These are phyloP conservation scores for Microtus pennsylvanicus DNA, from an alignment of 2,113 vertebrate species.

Conservation along the genomic window DNA sequence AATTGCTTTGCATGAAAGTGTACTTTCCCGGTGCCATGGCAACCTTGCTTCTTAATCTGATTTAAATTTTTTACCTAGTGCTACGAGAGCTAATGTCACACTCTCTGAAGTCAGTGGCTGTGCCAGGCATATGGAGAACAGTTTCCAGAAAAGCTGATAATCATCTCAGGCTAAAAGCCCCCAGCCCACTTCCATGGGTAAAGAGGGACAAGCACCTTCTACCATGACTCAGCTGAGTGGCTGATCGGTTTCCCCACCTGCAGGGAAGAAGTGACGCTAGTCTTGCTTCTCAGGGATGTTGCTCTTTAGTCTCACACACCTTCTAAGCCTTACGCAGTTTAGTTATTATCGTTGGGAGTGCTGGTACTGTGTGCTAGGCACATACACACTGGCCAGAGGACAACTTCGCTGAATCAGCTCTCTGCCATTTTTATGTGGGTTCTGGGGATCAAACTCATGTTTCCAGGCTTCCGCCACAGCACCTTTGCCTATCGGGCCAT, in stretches of 20 bases:
- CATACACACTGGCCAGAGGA: neutral
- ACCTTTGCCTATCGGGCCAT: neutral
- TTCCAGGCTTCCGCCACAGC: neutral
- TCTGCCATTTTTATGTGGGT: neutral
- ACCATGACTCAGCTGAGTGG: fast-evolving
- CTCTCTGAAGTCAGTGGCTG: slow-evolving; percentile 71
- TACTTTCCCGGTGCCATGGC: slow-evolving; percentile 81
- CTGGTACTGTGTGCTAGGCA: neutral
- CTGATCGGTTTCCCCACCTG: neutral
- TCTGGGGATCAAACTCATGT: neutral
- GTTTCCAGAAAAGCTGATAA: neutral
- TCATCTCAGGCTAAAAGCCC: neutral
- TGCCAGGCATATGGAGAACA: neutral
- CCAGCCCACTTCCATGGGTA: fast-evolving
- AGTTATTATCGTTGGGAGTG: neutral
- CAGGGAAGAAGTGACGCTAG: neutral
- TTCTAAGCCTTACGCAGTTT: fast-evolving
- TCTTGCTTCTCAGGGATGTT: fast-evolving
- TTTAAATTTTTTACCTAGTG: slow-evolving; percentile 76
- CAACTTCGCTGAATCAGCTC: neutral
- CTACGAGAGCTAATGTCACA: slow-evolving; percentile 70
- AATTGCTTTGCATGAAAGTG: slow-evolving; percentile 85
- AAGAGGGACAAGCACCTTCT: fast-evolving
- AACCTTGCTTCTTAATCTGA: slow-evolving; percentile 84
- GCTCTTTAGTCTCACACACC: neutral